Evolutionary conservation across 2,888 invertebrate genomes (phyloP).

Genomic region (Tiliacea citrago): DNA sequence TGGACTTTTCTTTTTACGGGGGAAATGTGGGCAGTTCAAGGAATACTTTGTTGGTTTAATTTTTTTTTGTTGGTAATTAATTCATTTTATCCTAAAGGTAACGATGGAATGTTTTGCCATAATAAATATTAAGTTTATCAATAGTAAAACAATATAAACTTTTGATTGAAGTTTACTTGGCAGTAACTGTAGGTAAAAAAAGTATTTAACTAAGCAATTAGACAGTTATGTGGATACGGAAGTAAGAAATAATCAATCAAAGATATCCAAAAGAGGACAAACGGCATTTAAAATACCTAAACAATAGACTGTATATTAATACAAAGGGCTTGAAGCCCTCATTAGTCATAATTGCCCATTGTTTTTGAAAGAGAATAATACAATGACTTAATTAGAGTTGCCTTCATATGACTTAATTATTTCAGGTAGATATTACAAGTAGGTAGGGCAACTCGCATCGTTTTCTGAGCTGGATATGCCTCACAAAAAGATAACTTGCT

Average conservation of each 20-base stretch:
- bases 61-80: neutral
- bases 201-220: neutral
- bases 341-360: constrained; percentile 54
- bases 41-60: neutral
- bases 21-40: neutral
- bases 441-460: too few species aligned
- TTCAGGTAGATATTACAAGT: neutral
- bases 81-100: neutral
- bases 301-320: constrained; percentile 44
- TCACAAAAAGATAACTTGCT: too few species aligned
- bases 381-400: constrained; percentile 12
- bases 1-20: too few species aligned
- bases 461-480: too few species aligned
- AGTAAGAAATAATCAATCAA: constrained; percentile 16
- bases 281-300: constrained; percentile 17
- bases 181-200: neutral
- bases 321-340: constrained; percentile 35
- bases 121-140: neutral
- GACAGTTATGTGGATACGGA: constrained; percentile 2
- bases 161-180: neutral
- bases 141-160: neutral
- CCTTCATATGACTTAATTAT: constrained; percentile 22
- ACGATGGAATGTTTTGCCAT: neutral
- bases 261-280: constrained; percentile 24
- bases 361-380: constrained; percentile 35